Conservation (phyloP, 1,140 invertebrate genomes). For the Dreissena polymorpha region DNA sequence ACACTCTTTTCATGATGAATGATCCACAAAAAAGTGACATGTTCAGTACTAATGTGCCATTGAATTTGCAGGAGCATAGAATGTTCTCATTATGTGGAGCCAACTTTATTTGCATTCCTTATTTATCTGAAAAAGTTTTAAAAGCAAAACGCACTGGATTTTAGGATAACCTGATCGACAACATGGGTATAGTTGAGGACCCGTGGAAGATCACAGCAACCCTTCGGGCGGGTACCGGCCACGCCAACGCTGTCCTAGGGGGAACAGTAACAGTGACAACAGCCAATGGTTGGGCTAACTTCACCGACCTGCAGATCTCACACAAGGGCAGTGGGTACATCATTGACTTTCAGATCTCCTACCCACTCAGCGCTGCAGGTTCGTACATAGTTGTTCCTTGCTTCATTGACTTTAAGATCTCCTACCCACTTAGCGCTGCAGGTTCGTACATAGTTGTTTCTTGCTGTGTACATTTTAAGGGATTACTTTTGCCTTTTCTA, state of each 20-base stretch:
- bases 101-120: no score
- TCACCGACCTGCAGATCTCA: constrained; percentile 62
- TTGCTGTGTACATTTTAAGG: constrained; percentile 58
- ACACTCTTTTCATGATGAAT: no score
- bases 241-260: constrained; percentile 33
- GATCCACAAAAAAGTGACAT: no score
- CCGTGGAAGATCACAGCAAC: constrained; percentile 65
- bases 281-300: constrained; percentile 65
- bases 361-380: constrained; percentile 43
- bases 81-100: no score
- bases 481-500: no score
- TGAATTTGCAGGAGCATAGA: no score
- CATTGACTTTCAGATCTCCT: constrained; percentile 60
- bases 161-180: constrained; percentile 57
- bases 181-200: constrained; percentile 50
- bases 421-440: constrained; percentile 46
- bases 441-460: not conserved
- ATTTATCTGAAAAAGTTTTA: no score
- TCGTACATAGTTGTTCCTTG: not conserved
- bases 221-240: constrained; percentile 33
- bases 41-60: no score
- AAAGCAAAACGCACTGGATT: no score
- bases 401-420: constrained; percentile 62
- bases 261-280: constrained; percentile 58
- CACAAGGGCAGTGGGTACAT: constrained; percentile 60